Conservation (phyloP, 2,888 invertebrate genomes). For the Myopa tessellatipennis region DNA sequence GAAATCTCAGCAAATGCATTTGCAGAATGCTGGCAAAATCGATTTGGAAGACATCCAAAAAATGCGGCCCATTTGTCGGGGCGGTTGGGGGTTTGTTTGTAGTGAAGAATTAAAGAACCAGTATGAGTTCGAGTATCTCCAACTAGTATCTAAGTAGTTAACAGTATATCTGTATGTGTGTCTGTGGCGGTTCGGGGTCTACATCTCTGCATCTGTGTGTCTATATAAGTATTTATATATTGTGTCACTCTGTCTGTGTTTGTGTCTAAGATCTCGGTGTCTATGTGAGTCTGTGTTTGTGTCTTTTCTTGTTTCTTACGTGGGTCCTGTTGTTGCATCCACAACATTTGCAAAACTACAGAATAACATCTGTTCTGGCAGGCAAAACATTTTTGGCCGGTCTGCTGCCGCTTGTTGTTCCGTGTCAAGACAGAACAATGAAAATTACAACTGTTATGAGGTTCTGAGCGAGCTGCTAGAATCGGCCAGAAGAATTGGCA, state of each 20-base stretch:
- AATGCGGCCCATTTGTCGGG: slow-evolving; percentile 23
- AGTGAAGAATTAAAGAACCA: too few relatives aligned
- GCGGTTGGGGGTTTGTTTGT: background rate
- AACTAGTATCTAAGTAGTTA: background rate
- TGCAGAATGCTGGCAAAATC: slow-evolving; percentile 24
- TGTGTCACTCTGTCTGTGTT: slow-evolving; percentile 11
- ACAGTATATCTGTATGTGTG: background rate
- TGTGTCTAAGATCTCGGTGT: slow-evolving; percentile 31
- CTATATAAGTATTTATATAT: slow-evolving; percentile 24
- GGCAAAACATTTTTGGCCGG: slow-evolving; percentile 19
- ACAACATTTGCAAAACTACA: slow-evolving; percentile 42
- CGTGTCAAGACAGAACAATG: slow-evolving; percentile 21
- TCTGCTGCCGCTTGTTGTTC: background rate
- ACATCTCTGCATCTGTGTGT: background rate
- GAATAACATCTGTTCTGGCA: slow-evolving; percentile 42
- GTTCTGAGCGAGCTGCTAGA: background rate
- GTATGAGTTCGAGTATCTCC: background rate
- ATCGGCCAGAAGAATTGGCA: background rate
- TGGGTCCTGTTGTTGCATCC: slow-evolving; percentile 8
- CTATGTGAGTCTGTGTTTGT: slow-evolving; percentile 41
- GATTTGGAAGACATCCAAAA: slow-evolving; percentile 37
- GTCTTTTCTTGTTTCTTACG: background rate
- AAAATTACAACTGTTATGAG: slow-evolving; percentile 17
- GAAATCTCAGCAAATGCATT: slow-evolving; percentile 35
- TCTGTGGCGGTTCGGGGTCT: background rate